Evolutionary conservation across 2,113 vertebrate species (phyloP).

Genomic region (Mustelus asterias): DNA sequence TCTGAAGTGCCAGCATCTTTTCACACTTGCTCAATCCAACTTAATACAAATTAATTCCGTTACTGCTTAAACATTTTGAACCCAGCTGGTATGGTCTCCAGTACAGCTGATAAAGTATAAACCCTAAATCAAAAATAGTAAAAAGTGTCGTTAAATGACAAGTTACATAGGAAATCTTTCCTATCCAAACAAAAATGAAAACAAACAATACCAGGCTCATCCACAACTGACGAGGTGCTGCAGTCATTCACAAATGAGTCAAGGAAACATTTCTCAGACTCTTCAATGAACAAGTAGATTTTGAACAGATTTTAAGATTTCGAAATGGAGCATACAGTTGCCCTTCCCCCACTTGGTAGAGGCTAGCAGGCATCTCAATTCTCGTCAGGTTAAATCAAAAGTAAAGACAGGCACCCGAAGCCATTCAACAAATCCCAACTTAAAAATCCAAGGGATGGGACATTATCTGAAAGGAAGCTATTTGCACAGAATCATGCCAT

Average conservation of each 20-base stretch:
- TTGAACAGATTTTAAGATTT: background rate
- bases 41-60: background rate
- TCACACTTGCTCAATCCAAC: background rate
- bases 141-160: background rate
- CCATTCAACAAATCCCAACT: background rate
- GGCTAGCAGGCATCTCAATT: background rate
- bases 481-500: slow-evolving; percentile 1
- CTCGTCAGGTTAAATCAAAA: background rate
- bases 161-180: background rate
- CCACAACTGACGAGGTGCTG: background rate
- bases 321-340: background rate
- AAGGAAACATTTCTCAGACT: background rate
- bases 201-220: slow-evolving; percentile 24
- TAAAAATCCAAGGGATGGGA: background rate
- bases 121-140: background rate
- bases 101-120: background rate
- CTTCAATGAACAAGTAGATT: background rate
- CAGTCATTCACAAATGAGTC: background rate
- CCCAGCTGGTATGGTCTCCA: background rate
- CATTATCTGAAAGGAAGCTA: background rate
- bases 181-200: background rate
- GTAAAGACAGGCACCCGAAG: background rate
- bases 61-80: background rate
- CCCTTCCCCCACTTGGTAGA: background rate
- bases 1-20: background rate